Conservation (phyloP, 2,888 invertebrate genomes). For the Luperina testacea region DNA sequence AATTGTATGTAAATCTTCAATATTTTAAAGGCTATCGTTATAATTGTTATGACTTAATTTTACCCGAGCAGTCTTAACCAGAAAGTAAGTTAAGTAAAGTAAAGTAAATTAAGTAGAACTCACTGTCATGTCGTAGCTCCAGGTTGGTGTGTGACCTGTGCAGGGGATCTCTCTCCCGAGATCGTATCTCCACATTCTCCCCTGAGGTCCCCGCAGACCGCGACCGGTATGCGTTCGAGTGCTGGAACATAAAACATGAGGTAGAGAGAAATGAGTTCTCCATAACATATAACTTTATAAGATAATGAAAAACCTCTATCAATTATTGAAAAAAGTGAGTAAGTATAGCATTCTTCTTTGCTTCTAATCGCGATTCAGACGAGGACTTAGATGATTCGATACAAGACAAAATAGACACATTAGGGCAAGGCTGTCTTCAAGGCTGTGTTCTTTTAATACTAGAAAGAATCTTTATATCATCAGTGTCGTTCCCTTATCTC, state of each 20-base stretch:
- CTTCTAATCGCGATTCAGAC: not conserved
- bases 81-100: no score
- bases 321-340: not conserved
- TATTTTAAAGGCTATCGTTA: not conserved
- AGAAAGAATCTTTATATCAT: no score
- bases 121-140: conserved; percentile 84
- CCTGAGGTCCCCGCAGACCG: conserved; percentile 82
- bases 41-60: not conserved
- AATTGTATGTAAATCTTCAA: not conserved
- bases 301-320: not conserved
- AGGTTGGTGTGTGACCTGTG: conserved; percentile 88
- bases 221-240: conserved; percentile 85
- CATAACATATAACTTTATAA: not conserved
- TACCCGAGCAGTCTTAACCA: not conserved
- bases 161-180: conserved; percentile 84
- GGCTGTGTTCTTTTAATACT: no score
- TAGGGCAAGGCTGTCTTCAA: not conserved
- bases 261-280: not conserved
- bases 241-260: conserved; percentile 72
- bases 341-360: not conserved
- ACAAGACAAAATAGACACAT: not conserved
- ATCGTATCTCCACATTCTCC: conserved; percentile 75
- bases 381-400: no score
- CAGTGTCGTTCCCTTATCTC: not conserved
- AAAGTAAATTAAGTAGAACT: conserved; percentile 54